phyloP scores from a whole-genome alignment of 1,140 invertebrate genomes.

The Drosophila repleta region DNA sequence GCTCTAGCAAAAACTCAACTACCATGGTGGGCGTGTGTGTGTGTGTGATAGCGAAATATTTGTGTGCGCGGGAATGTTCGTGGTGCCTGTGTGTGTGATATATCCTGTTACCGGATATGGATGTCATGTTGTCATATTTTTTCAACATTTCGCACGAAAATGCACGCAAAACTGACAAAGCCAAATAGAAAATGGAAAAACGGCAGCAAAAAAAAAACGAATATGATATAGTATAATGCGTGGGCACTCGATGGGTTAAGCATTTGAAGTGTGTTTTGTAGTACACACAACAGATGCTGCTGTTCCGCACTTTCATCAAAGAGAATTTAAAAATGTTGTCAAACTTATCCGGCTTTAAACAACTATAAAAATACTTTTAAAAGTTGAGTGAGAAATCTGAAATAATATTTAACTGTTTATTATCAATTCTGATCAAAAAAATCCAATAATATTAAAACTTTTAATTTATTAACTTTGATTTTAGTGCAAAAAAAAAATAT shows the following conservation, averaged over 20 bases:
- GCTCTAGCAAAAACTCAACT: conserved; percentile 25
- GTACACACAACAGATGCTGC: background rate
- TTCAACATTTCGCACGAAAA: conserved; percentile 37
- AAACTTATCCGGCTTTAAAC: background rate
- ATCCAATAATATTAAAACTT: too few relatives aligned
- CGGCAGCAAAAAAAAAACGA: background rate
- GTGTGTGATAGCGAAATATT: conserved; percentile 17
- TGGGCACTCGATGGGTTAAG: conserved; percentile 14
- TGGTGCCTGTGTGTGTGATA: conserved; percentile 19
- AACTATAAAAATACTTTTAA: too few relatives aligned
- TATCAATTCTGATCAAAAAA: too few relatives aligned
- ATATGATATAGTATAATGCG: conserved; percentile 7
- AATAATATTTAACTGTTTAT: too few relatives aligned
- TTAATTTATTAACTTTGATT: too few relatives aligned
- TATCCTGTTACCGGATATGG: conserved; percentile 46
- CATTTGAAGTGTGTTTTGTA: conserved; percentile 2
- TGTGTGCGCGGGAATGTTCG: background rate
- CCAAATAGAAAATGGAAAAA: background rate
- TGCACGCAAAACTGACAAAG: conserved; percentile 23
- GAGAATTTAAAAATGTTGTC: background rate
- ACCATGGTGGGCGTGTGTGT: background rate
- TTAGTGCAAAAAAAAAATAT: too few relatives aligned
- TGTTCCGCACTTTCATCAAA: background rate
- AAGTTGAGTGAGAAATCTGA: too few relatives aligned
- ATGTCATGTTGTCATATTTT: conserved; percentile 50